Conservation (phyloP, 2,113 vertebrate species). For the Gnathochromis pfefferi region DNA sequence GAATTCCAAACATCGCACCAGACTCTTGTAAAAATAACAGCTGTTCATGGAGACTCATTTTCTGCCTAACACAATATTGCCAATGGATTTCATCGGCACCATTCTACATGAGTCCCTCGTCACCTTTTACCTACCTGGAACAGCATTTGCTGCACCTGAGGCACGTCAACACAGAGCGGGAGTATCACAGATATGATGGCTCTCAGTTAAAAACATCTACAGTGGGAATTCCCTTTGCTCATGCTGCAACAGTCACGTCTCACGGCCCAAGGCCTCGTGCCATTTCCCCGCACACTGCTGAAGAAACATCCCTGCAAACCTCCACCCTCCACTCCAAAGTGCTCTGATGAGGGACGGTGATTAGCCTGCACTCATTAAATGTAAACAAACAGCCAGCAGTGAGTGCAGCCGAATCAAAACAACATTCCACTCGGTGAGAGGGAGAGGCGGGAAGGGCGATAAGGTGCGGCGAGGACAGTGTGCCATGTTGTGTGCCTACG, state of each 20-base stretch:
- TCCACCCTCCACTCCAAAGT: not conserved
- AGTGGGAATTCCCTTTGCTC: not conserved
- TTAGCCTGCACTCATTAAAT: slow-evolving; percentile 48
- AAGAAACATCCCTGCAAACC: slow-evolving; percentile 5
- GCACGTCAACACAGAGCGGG: not conserved
- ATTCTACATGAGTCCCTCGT: not conserved
- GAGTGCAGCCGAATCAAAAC: slow-evolving; percentile 56
- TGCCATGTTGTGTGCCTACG: slow-evolving; percentile 48
- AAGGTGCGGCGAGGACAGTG: slow-evolving; percentile 34
- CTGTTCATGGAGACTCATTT: not conserved
- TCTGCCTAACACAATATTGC: not conserved
- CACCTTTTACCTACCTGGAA: not conserved
- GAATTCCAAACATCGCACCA: not conserved
- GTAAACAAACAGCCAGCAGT: slow-evolving; percentile 24
- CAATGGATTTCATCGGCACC: not conserved
- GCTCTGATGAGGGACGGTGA: slow-evolving; percentile 49
- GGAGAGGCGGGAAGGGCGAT: slow-evolving; percentile 22
- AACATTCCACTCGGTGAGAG: slow-evolving; percentile 29
- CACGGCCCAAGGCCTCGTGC: not conserved
- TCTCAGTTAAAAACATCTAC: not conserved
- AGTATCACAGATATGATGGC: not conserved
- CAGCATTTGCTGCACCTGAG: not conserved
- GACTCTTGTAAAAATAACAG: not conserved
- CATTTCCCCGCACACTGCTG: slow-evolving; percentile 18
- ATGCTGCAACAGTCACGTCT: slow-evolving; percentile 37